Evolutionary conservation across 2,113 vertebrate genomes (phyloP).

Genomic region (Galbula dea): DNA sequence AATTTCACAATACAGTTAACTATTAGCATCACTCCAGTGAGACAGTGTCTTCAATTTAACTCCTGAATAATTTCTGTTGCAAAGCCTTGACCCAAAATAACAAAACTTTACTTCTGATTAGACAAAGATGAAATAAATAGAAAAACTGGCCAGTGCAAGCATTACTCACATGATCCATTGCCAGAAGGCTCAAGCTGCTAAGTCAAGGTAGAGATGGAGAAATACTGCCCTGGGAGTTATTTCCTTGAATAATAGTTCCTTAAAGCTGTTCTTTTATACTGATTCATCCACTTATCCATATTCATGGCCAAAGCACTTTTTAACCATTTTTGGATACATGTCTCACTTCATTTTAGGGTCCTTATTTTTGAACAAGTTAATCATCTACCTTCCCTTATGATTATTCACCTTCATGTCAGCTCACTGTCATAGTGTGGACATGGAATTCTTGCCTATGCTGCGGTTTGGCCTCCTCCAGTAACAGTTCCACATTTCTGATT

Average conservation of each 20-base stretch:
- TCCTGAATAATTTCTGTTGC: neutral
- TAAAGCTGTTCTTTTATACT: neutral
- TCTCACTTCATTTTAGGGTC: neutral
- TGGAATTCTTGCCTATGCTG: constrained; percentile 22
- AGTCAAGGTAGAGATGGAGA: neutral
- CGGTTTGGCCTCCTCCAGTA: constrained; percentile 27
- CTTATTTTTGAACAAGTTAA: constrained; percentile 25
- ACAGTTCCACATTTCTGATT: neutral
- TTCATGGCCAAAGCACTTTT: constrained; percentile 11
- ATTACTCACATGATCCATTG: constrained; percentile 58
- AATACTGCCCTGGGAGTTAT: neutral
- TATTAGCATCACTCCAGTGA: neutral
- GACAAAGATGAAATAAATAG: neutral
- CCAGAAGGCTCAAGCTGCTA: neutral
- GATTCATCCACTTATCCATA: neutral
- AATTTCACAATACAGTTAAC: neutral
- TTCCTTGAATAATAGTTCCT: neutral
- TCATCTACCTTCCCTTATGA: neutral
- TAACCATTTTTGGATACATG: constrained; percentile 46
- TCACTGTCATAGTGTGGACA: neutral
- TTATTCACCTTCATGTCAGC: constrained; percentile 26
- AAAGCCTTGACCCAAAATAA: neutral
- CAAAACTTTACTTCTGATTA: neutral
- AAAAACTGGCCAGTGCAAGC: neutral
- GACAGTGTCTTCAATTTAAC: neutral